phyloP scores from a whole-genome alignment of 2,797 vertebrate genomes.

The Hemibagrus guttatus region DNA sequence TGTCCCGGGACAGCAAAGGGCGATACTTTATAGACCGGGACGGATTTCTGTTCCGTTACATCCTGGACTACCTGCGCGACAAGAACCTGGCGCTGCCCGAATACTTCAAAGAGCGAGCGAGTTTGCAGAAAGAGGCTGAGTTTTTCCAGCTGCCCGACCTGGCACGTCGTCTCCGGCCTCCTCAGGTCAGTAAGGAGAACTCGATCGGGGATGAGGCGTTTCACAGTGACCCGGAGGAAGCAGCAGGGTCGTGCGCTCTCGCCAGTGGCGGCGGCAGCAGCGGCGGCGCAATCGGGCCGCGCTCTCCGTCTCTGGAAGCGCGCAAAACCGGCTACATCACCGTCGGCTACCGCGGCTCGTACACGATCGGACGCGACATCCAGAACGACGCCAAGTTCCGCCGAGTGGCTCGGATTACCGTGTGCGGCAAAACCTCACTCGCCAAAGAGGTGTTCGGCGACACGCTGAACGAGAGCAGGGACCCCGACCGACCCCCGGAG shows the following conservation, averaged over 20 bases:
- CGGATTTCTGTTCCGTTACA: conserved; percentile 90
- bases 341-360: conserved; percentile 87
- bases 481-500: conserved; percentile 87
- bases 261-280: neutral
- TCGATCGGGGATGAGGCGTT: conserved; percentile 67
- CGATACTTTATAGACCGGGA: conserved; percentile 94
- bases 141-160: conserved; percentile 87
- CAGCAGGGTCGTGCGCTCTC: conserved; percentile 60
- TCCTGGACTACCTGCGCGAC: conserved; percentile 89
- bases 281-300: conserved; percentile 34
- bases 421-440: conserved; percentile 87
- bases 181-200: conserved; percentile 70
- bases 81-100: conserved; percentile 86
- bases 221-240: conserved; percentile 77
- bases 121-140: conserved; percentile 88
- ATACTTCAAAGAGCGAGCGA: conserved; percentile 83
- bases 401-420: conserved; percentile 88
- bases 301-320: conserved; percentile 57
- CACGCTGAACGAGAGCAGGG: conserved; percentile 89
- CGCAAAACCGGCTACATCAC: conserved; percentile 83
- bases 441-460: conserved; percentile 93
- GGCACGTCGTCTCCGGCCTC: conserved; percentile 75
- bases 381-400: conserved; percentile 90
- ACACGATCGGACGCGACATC: conserved; percentile 89
- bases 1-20: conserved; percentile 87